Base-by-base conservation (phyloP, 2,888 invertebrate species). In the Tanypteryx hageni region DNA sequence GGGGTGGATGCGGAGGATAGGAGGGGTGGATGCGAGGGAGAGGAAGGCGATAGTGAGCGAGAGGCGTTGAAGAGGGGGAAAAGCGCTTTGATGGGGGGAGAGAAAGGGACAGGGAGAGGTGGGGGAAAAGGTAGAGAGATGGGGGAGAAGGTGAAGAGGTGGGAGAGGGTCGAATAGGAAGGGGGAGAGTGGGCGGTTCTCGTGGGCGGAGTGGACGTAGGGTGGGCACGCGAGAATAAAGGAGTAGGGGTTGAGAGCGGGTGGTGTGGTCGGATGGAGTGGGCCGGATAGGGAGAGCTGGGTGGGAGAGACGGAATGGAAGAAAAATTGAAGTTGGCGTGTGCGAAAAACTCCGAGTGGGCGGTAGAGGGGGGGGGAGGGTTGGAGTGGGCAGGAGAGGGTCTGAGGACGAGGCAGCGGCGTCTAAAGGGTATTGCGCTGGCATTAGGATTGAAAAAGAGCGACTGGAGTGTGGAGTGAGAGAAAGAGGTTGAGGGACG, bases 251-350 rank as follows among this genome's bases (percentile, higher is more conserved):
- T 22, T 76, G 76, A 27, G 27, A 22, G 76, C 22, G 76, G 76
- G 76, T 76, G 76, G 76, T 7, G 85, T 58, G 85, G 84, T n/a
- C 57, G 83, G 18, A 14, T 64, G 10, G 64, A 64, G 64, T 64
- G 64, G n/a, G 64, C 16, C 7, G n/a, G 76, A 76, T 22, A 64
- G 16, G n/a, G 76, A 76, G 76, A 76, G 11, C 22, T 76, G 76
- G 76, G 27, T 27, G 76, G 76, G 76, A 76, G 76, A 27, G 76
- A 76, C 76, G 76, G 76, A 27, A 76, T 27, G 22, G 76, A 76
- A 76, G 76, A 76, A 76, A 76, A 76, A 76, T 76, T 76, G 76
- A 76, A 76, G 76, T 76, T 22, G 76, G 76, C 76, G 27, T 76
- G 76, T 76, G 76, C 76, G 76, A 76, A 76, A 76, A 27, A 76